These are phyloP conservation scores for Siderastrea siderea DNA, from an alignment of 92 coral and sea anemone genomes.

Conservation along the genomic window DNA sequence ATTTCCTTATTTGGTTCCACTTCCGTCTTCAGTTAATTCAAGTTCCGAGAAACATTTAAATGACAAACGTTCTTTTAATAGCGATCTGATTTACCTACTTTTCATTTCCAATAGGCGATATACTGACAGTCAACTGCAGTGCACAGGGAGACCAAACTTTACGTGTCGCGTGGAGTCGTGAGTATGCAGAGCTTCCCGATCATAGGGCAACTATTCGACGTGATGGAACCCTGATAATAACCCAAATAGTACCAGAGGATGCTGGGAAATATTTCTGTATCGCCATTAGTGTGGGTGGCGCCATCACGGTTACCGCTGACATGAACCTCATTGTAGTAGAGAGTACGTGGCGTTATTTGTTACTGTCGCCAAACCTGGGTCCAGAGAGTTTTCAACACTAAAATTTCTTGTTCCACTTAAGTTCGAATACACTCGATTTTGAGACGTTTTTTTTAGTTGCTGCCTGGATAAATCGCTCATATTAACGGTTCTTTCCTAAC, in stretches of 20 bases:
- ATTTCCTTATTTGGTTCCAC: too few species aligned
- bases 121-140: conserved; percentile 62
- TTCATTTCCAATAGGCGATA: conserved; percentile 28
- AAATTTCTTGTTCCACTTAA: too few species aligned
- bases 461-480: too few species aligned
- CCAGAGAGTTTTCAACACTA: too few species aligned
- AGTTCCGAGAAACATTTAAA: too few species aligned
- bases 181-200: conserved; percentile 55
- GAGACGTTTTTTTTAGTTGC: too few species aligned
- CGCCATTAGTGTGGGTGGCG: conserved; percentile 71
- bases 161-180: conserved; percentile 66
- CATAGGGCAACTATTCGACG: conserved; percentile 49
- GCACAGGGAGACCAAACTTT: conserved; percentile 74
- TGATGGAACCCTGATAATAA: conserved; percentile 63
- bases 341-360: conserved; percentile 44
- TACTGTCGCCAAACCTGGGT: neutral
- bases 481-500: too few species aligned
- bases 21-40: too few species aligned
- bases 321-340: conserved; percentile 55
- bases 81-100: neutral
- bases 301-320: conserved; percentile 54
- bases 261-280: conserved; percentile 80
- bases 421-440: too few species aligned
- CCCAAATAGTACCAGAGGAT: conserved; percentile 70
- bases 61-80: neutral